Conservation (phyloP, 2,888 invertebrate genomes). For the Camponotus fellah region DNA sequence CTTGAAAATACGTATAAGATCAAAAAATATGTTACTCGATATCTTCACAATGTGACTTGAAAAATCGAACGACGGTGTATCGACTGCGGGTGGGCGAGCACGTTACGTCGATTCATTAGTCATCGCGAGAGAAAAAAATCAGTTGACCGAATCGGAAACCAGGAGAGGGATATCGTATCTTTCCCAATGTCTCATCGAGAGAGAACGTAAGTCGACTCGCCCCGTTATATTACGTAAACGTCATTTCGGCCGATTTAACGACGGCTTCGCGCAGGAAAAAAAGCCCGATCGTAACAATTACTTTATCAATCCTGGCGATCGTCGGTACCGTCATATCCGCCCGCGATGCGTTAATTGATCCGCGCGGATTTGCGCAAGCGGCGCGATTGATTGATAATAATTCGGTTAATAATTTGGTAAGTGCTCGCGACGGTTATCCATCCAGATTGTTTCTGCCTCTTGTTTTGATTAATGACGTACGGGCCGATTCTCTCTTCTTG, state of each 20-base stretch:
- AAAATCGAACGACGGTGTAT: conserved; percentile 36
- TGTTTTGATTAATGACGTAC: conserved; percentile 68
- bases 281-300: neutral
- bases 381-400: conserved; percentile 38
- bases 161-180: neutral
- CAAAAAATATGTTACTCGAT: neutral
- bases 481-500: conserved; percentile 34
- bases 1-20: neutral
- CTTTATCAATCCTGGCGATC: neutral
- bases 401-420: conserved; percentile 41
- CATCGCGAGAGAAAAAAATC: conserved; percentile 33
- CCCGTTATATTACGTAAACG: conserved; percentile 27
- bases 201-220: conserved; percentile 4
- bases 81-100: conserved; percentile 62
- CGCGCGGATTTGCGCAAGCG: neutral
- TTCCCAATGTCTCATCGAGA: conserved; percentile 17
- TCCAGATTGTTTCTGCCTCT: conserved; percentile 62
- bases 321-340: neutral
- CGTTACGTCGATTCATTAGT: conserved; percentile 65
- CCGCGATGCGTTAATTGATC: conserved; percentile 10
- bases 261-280: neutral
- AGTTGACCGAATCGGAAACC: conserved; percentile 11
- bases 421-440: neutral
- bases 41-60: neutral
- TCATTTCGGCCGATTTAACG: conserved; percentile 4